Conservation (phyloP, 2,113 vertebrate genomes). For the Grus americana region DNA sequence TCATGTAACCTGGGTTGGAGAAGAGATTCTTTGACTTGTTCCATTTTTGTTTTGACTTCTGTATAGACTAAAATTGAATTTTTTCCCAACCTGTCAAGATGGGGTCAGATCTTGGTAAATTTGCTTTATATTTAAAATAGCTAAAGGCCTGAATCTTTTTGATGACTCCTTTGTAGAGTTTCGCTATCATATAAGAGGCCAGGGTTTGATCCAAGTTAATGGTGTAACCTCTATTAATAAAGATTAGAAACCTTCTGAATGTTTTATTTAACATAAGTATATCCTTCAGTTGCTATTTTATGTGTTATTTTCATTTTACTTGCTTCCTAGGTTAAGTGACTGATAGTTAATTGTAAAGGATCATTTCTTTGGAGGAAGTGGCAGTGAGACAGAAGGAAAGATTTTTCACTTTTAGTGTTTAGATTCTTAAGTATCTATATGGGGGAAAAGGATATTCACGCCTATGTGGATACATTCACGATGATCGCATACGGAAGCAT, state of each 20-base stretch:
- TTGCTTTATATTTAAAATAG: background rate
- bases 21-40: background rate
- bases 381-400: background rate
- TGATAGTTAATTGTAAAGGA: background rate
- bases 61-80: background rate
- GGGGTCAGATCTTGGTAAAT: background rate
- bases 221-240: background rate
- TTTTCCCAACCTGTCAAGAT: background rate
- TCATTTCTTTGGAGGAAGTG: background rate
- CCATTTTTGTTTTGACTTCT: background rate
- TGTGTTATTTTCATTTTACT: background rate
- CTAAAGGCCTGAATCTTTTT: background rate
- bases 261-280: background rate
- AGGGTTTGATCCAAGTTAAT: background rate
- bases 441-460: background rate
- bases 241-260: background rate
- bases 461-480: background rate
- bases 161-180: background rate
- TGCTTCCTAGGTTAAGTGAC: background rate
- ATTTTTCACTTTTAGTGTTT: background rate
- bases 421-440: rapidly evolving
- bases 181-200: background rate
- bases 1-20: background rate
- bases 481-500: background rate
- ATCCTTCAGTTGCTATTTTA: background rate